Base-by-base conservation (phyloP, 2,797 vertebrate species). In the Australoheros facetus region DNA sequence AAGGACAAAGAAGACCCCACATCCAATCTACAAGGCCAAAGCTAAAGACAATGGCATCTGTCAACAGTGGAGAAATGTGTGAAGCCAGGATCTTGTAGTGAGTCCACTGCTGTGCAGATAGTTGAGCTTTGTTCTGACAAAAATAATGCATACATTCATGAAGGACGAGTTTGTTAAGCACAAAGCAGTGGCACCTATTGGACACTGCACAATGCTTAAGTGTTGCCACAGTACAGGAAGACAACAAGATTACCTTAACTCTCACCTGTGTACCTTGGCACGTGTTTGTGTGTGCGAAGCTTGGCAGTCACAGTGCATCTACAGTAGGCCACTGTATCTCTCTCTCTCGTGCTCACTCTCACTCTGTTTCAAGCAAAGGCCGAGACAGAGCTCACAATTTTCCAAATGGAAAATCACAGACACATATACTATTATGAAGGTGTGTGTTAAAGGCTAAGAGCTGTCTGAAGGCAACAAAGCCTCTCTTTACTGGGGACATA, bases 401-500 rank as follows among this genome's bases (percentile, higher is more conserved):
- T 90, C 93, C 90, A 86, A 93, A 92, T 87, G 91, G 93, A 94
- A 95, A 93, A 69, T 90, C 88, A 83, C 86, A 90, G 92, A 94
- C 94, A 95, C 88, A 91, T 89, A 92, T 92, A 32, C 90, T 91
- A 87, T 93, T 93, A 91, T 95, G 87, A 81, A 92, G 93, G 87
- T 85, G 92, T 89, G 88, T 78, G 86, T 91, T 81, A 81, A 89
- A 89, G 79, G 86, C 75, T 76, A 23, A 1, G 37, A 85, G 88
- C 91, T 92, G 91, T 92, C 89, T 89, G 86, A 84, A n/a, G 64
- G 88, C 84, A 81, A 94, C 93, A 95, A 93, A 93, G 93, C 81
- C 73, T 92, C 93, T 89, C 93, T 96, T 95, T 91, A 95, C 85
- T 79, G 82, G 84, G 78, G 90, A 93, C 91, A 89, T 84, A 86